A percentile compares a stretch with the other conserved stretches of the same genome.
Conservation (phyloP, 2,888 invertebrate species). For the Gortyna flavago region DNA sequence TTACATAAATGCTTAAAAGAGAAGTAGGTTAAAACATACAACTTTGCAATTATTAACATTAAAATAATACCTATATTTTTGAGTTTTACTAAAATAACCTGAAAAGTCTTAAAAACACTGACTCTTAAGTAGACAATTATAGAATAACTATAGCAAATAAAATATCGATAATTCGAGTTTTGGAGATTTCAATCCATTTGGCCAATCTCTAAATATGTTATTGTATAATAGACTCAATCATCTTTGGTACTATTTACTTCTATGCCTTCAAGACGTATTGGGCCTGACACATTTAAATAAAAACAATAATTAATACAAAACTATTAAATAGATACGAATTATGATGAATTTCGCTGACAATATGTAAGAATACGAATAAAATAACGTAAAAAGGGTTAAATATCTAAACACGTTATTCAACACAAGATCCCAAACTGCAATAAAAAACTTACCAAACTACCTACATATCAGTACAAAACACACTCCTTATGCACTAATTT, state of each 20-base stretch:
- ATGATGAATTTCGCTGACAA: constrained; percentile 4
- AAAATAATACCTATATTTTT: neutral
- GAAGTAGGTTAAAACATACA: neutral
- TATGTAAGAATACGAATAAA: constrained; percentile 23
- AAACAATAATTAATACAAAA: constrained; percentile 18
- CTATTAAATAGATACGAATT: constrained; percentile 3
- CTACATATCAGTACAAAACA: constrained; percentile 45
- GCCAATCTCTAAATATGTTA: constrained; percentile 11
- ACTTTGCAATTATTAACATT: neutral
- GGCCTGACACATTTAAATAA: constrained; percentile 26
- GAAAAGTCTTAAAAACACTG: neutral
- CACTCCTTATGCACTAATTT: constrained; percentile 36
- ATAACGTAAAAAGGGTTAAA: constrained; percentile 23
- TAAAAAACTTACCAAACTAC: constrained; percentile 33
- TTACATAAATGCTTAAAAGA: constrained; percentile 21
- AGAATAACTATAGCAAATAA: no score
- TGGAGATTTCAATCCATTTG: constrained; percentile 21
- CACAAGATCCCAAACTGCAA: constrained; percentile 26
- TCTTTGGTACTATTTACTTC: constrained; percentile 61
- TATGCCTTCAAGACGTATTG: constrained; percentile 43
- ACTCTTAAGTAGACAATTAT: constrained; percentile 25
- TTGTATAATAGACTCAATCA: constrained; percentile 49
- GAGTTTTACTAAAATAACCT: neutral
- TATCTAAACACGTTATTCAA: constrained; percentile 3
- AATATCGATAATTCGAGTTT: constrained; percentile 17